Evolutionary conservation across 2,797 vertebrate species (phyloP).

Genomic region (Tokudaia muenninki): DNA sequence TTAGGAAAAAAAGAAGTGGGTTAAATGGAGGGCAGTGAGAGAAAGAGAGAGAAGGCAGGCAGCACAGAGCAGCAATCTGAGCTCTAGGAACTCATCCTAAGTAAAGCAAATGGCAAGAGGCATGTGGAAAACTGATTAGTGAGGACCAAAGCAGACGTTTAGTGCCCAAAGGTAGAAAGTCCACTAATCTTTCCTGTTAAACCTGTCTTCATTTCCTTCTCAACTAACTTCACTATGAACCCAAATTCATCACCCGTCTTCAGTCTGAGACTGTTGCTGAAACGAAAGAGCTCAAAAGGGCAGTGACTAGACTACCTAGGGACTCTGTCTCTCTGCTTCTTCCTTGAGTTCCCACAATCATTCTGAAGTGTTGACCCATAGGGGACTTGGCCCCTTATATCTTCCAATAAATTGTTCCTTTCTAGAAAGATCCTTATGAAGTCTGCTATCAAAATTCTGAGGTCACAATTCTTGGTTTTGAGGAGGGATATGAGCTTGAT

Average conservation of each 20-base stretch:
- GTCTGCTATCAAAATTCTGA: background rate
- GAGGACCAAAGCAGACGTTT: constrained; percentile 76
- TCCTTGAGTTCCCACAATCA: background rate
- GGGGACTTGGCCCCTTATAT: background rate
- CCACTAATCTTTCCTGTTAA: constrained; percentile 80
- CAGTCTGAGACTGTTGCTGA: constrained; percentile 59
- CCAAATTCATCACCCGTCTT: constrained; percentile 81
- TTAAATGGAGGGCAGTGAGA: constrained; percentile 72
- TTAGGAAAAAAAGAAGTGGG: constrained; percentile 69
- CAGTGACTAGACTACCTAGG: background rate
- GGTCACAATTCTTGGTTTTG: background rate
- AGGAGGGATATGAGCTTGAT: background rate
- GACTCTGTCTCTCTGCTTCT: background rate
- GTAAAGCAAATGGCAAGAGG: constrained; percentile 78
- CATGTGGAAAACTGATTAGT: constrained; percentile 81
- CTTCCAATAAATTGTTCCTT: constrained; percentile 21
- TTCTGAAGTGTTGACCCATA: background rate
- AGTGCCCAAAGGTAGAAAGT: constrained; percentile 79
- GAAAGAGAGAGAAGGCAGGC: constrained; percentile 30
- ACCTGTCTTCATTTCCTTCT: constrained; percentile 81
- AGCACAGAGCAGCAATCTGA: constrained; percentile 9
- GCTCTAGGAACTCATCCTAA: constrained; percentile 73
- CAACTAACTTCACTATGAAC: constrained; percentile 78
- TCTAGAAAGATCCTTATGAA: background rate
- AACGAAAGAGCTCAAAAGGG: constrained; percentile 69